Evolutionary conservation across 2,888 invertebrate genomes (phyloP).

Genomic region (Anthrax anthrax): DNA sequence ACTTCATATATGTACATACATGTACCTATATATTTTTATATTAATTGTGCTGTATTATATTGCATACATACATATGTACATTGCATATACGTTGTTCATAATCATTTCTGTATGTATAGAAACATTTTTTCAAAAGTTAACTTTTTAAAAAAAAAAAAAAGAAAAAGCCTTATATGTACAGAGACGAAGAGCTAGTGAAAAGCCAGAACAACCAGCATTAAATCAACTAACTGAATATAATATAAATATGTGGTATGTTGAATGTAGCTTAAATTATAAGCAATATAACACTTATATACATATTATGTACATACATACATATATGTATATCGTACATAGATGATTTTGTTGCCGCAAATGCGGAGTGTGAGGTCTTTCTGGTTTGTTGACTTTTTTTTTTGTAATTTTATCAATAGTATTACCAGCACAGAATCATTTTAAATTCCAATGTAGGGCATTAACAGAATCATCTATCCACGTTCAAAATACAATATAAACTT

Average conservation of each 20-base stretch:
- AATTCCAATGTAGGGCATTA: constrained; percentile 1
- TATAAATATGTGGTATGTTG: too few species aligned
- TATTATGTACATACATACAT: too few species aligned
- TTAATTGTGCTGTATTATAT: neutral
- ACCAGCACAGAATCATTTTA: neutral
- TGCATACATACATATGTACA: neutral
- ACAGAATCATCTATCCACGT: neutral
- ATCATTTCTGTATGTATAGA: too few species aligned
- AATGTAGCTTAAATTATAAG: too few species aligned
- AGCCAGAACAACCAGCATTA: neutral
- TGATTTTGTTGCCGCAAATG: neutral
- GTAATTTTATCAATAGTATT: neutral
- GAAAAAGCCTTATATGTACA: too few species aligned
- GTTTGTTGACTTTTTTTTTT: neutral
- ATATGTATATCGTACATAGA: neutral
- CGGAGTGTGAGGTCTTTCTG: constrained; percentile 6
- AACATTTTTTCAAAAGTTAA: too few species aligned
- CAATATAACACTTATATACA: too few species aligned
- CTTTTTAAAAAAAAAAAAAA: too few species aligned
- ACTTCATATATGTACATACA: neutral
- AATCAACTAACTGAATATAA: too few species aligned
- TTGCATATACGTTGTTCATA: too few species aligned
- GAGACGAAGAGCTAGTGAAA: neutral
- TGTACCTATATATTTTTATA: neutral
- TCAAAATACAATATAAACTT: too few species aligned